Percentiles rank a stretch among this genome's conserved stretches.
phyloP scores from a whole-genome alignment of 2,797 vertebrate species.

The Merluccius polli region DNA sequence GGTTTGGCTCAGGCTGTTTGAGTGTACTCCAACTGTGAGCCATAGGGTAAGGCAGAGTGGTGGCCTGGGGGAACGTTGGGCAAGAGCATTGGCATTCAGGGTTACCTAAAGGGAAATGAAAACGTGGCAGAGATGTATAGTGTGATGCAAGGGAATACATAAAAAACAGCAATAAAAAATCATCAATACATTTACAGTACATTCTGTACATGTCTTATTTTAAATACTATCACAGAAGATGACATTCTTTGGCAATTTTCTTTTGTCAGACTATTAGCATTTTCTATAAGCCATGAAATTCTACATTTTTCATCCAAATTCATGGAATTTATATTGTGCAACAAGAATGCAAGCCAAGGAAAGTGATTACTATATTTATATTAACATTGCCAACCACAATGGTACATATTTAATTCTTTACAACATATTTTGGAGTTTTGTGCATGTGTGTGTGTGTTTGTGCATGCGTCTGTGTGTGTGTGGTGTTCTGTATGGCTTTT shows the following conservation, averaged over 20 bases:
- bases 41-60: constrained; percentile 9
- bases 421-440: not conserved
- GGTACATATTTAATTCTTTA: not conserved
- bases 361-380: no score
- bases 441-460: not conserved
- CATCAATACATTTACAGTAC: not conserved
- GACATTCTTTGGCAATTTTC: no score
- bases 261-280: no score
- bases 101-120: constrained; percentile 15
- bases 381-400: not conserved
- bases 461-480: not conserved
- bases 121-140: not conserved
- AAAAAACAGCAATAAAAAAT: not conserved
- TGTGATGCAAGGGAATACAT: no score
- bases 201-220: not conserved
- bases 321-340: not conserved
- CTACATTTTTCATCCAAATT: not conserved
- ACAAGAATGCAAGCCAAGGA: no score
- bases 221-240: no score
- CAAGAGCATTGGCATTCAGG: constrained; percentile 40
- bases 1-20: constrained; percentile 11
- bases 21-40: constrained; percentile 22
- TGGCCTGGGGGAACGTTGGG: constrained; percentile 7
- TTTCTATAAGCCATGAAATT: no score
- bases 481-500: not conserved